Evolutionary conservation across 2,888 invertebrate species (phyloP).

Genomic region (Pterostichus madidus): DNA sequence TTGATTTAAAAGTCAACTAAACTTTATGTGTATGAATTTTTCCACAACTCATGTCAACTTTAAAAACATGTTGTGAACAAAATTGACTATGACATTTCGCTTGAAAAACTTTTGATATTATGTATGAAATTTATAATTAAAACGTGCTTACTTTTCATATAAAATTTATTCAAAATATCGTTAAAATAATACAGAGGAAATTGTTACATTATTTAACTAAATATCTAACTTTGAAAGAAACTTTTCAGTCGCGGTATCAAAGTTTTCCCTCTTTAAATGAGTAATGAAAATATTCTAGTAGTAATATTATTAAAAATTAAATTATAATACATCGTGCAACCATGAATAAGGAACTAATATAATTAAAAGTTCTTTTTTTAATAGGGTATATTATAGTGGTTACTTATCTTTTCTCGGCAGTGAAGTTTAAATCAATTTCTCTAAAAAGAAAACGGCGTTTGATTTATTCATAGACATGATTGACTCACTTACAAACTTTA

Average conservation of each 20-base stretch:
- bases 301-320: constrained; percentile 5
- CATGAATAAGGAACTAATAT: constrained; percentile 6
- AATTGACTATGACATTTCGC: constrained; percentile 23
- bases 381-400: background rate
- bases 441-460: background rate
- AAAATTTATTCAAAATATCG: background rate
- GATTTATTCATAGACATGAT: constrained; percentile 35
- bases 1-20: too few relatives aligned
- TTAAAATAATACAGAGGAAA: too few relatives aligned
- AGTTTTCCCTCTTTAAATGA: too few relatives aligned
- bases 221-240: too few relatives aligned
- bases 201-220: too few relatives aligned
- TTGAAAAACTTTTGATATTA: constrained; percentile 10
- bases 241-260: too few relatives aligned
- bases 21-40: too few relatives aligned
- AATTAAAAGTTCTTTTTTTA: constrained; percentile 39
- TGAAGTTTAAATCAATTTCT: constrained; percentile 47
- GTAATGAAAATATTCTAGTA: too few relatives aligned
- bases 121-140: constrained; percentile 20
- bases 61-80: too few relatives aligned
- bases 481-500: constrained; percentile 2
- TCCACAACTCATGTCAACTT: background rate
- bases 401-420: constrained; percentile 20
- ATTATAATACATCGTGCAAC: background rate
- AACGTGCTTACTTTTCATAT: background rate